A percentile compares a stretch with the other conserved stretches of the same genome.
Conservation (phyloP, 37 sponge, comb jelly and placozoan species). For the Petrosia ficiformis region DNA sequence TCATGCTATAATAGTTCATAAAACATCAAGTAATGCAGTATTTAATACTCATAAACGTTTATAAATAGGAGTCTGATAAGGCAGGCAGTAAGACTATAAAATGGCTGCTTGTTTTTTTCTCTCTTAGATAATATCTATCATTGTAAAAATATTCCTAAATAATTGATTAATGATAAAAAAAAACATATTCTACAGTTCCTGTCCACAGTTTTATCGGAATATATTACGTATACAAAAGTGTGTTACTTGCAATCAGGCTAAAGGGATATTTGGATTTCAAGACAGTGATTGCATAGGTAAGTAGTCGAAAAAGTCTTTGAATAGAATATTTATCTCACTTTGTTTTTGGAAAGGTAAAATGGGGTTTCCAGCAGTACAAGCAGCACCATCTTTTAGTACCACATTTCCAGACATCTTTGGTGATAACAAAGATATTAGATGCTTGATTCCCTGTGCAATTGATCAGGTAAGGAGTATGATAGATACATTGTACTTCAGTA, state of each 20-base stretch:
- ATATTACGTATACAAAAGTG: slow-evolving; percentile 89
- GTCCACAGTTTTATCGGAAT: slow-evolving; percentile 74
- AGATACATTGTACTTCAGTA: neutral
- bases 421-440: slow-evolving; percentile 75
- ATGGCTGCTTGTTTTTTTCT: too few species aligned
- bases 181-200: slow-evolving; percentile 23
- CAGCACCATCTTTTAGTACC: slow-evolving; percentile 91
- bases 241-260: slow-evolving; percentile 96
- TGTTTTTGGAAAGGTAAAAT: slow-evolving; percentile 64
- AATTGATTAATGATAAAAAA: too few species aligned
- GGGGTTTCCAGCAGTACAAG: slow-evolving; percentile 96
- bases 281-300: slow-evolving; percentile 92
- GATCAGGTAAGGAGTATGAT: slow-evolving; percentile 80
- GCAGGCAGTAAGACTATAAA: too few species aligned
- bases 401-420: slow-evolving; percentile 98
- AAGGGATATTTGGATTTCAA: slow-evolving; percentile 93
- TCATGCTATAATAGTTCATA: too few species aligned
- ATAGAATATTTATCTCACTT: neutral
- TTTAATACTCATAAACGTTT: too few species aligned
- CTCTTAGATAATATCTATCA: too few species aligned
- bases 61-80: too few species aligned
- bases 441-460: slow-evolving; percentile 99
- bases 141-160: too few species aligned
- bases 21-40: too few species aligned
- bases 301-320: too few species aligned